Base-by-base conservation (phyloP, 2,113 vertebrate species). In the Alectura lathami region DNA sequence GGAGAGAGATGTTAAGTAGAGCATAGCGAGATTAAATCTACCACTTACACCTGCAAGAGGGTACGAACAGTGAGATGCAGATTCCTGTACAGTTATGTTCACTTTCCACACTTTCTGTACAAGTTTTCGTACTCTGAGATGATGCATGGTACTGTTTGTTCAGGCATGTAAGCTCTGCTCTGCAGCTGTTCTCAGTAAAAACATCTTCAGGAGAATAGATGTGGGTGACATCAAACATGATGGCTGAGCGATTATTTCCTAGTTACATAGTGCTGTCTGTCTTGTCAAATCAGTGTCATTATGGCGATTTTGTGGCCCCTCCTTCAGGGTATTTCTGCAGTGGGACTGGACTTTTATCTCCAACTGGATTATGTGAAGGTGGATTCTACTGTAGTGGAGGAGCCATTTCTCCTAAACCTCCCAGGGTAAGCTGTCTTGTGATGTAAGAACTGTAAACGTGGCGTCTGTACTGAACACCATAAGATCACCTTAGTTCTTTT, bases 351-450 rank as follows among this genome's bases (percentile, higher is more conserved):
- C 98, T 99, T 4, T 54, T 95, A 3, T 86, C 94, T 30, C 98
- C 98, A 34, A 96, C 97, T 30, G 99, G 98, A 11, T 62, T 97
- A 96, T 99, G 99, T 96, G 96, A 96, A 86, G 83, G 98, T 85
- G 99, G 99, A 30, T 99, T 98, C 95, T 99, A 98, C 95, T 99
- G 99, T 78, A 94, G 85, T 21, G 92, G 54, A 15, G 98, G 98
- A 77, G 94, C 98, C 11, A 24, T 96, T 81, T 98, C 73, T 97
- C 98, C 93, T 97, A 98, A 38, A 93, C 96, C 92, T 93, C 93
- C 79, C 72, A 90, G 23, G 73, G 96, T 97, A 91, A 91, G 82
- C 24, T 57, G n/a, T 14, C 12, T 45, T 18, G 27, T 20, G 51
- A 9, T 30, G 14, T 30, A 42, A 81, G 26, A 32, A 2, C 17